phyloP scores from a whole-genome alignment of 2,113 vertebrate species.

The Cacatua alba region DNA sequence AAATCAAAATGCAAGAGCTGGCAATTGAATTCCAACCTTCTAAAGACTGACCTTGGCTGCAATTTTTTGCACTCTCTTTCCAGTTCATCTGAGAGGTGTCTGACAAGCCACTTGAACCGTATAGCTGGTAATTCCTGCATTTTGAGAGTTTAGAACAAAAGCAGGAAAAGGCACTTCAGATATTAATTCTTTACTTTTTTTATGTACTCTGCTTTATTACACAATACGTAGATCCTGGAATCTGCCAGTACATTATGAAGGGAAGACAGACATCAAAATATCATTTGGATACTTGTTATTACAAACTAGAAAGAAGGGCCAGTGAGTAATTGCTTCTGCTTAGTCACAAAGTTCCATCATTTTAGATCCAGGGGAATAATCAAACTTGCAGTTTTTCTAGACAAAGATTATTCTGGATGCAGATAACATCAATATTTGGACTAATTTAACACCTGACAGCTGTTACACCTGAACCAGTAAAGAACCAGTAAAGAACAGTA shows the following conservation, averaged over 20 bases:
- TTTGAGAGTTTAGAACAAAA: slow-evolving; percentile 23
- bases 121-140: neutral
- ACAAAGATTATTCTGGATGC: neutral
- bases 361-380: neutral
- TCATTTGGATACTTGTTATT: neutral
- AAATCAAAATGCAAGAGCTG: neutral
- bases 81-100: neutral
- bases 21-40: neutral
- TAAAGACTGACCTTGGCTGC: neutral
- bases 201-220: neutral
- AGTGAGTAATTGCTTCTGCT: neutral
- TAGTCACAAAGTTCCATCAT: neutral
- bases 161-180: slow-evolving; percentile 36
- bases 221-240: neutral
- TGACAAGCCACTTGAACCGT: neutral
- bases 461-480: neutral
- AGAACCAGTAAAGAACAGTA: neutral
- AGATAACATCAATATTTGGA: neutral
- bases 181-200: neutral
- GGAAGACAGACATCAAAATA: neutral
- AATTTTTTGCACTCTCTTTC: neutral
- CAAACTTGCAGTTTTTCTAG: neutral
- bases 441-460: neutral
- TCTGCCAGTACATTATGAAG: neutral
- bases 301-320: neutral